Evolutionary conservation across 2,888 invertebrate species (phyloP).

Genomic region (Tiliacea citrago): DNA sequence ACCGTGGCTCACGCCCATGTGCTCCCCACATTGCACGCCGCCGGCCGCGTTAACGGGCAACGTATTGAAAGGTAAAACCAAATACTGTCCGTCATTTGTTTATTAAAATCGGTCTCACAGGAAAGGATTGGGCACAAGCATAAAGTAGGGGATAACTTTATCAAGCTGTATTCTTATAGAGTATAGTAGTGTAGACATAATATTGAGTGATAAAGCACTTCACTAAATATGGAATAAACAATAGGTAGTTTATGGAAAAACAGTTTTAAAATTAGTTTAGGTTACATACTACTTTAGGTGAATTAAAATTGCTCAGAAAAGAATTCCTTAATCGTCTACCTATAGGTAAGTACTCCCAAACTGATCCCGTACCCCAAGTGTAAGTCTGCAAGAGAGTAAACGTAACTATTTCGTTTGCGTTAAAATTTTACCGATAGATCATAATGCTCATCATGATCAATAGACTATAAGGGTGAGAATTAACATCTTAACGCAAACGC

Average conservation of each 20-base stretch:
- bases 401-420: too few species aligned
- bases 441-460: too few species aligned
- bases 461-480: too few species aligned
- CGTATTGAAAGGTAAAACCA: conserved; percentile 77
- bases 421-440: too few species aligned
- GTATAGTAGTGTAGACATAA: too few species aligned
- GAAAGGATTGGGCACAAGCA: conserved; percentile 63
- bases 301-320: not conserved
- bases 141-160: conserved; percentile 45
- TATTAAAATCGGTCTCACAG: conserved; percentile 64
- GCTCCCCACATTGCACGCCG: conserved; percentile 82
- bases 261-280: not conserved
- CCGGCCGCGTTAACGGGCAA: conserved; percentile 69
- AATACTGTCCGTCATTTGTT: conserved; percentile 73
- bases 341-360: not conserved
- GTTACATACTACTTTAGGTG: not conserved
- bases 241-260: not conserved
- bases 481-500: too few species aligned
- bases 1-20: conserved; percentile 74
- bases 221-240: not conserved
- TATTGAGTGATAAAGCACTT: not conserved
- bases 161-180: conserved; percentile 8
- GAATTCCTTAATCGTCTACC: not conserved
- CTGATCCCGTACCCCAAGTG: too few species aligned
- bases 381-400: too few species aligned